Evolutionary conservation across 1,140 invertebrate species (phyloP), one percentile per base, ranked within the genome.

Genomic region (Drosophila repleta): DNA sequence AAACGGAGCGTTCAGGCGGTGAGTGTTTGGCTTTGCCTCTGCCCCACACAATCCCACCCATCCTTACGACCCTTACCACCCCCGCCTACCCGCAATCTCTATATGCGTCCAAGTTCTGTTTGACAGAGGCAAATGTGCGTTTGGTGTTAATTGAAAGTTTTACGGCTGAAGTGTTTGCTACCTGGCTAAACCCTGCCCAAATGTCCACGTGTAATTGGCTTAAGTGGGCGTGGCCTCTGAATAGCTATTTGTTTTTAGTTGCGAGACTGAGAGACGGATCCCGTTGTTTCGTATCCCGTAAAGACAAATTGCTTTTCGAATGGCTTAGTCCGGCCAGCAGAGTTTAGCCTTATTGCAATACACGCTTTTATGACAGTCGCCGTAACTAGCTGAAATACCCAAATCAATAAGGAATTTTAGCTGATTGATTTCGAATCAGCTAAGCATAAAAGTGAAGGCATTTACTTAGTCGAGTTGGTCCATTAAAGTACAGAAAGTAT

Each of bases 121-220:
- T 76, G 68, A 58, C 63, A 49, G 35, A 73, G 71, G 71, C 68
- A 70, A 74, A 77, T 70, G 71, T 69, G 53, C 70, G 74, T 64
- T 77, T 58, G 71, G 71, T 77, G 74, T 77, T 74, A 77, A 77
- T 77, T 77, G 74, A 77, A 74, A 77, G 53, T 74, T 77, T 77
- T 77, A 77, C 74, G 71, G 60, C 37, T 74, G 60, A 69, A 61
- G 71, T 68, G 60, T 35, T 64, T 70, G 53, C 52, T 57, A 10
- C 18, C 62, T 35, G 32, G 10, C 32, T 35, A 35, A 35, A 32
- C 13, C n/a, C 61, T 45, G 53, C 20, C 20, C 63, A 49, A 68
- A 32, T 73, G 32, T 43, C 41, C 57, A 57, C 69, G 56, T 75
- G 65, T 58, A 71, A 78, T 74, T 64, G 66, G 60, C 61, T 74